A percentile compares a stretch with the other conserved stretches of the same genome.
phyloP scores from a whole-genome alignment of 1,140 invertebrate species.

The Polypedilum pembai region DNA sequence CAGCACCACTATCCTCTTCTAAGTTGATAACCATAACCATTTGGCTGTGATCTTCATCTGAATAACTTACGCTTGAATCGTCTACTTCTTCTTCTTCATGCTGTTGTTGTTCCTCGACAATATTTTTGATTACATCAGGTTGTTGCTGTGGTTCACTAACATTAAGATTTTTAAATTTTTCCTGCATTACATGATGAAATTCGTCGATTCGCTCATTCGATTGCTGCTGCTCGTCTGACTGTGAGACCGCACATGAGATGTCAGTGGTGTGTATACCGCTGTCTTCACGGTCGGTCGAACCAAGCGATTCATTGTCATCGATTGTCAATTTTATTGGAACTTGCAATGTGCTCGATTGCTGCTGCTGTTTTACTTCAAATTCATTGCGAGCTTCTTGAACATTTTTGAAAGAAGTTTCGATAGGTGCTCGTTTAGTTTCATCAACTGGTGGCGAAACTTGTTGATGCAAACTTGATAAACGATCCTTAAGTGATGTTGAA shows the following conservation, averaged over 20 bases:
- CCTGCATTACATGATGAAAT: constrained; percentile 44
- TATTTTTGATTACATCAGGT: not conserved
- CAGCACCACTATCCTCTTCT: not conserved
- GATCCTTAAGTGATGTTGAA: constrained; percentile 39
- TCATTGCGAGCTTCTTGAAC: constrained; percentile 41
- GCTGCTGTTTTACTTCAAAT: constrained; percentile 41
- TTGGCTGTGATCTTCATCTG: not conserved
- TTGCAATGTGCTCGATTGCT: constrained; percentile 30
- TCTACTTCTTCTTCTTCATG: constrained; percentile 48
- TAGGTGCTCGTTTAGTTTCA: constrained; percentile 34
- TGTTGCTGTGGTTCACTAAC: constrained; percentile 29
- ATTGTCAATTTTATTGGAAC: constrained; percentile 39
- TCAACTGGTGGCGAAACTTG: not conserved
- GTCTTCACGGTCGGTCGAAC: constrained; percentile 67
- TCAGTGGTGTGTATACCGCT: constrained; percentile 74
- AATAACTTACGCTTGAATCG: constrained; percentile 48
- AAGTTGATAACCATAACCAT: constrained; percentile 1
- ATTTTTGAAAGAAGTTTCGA: constrained; percentile 41
- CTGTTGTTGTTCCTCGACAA: constrained; percentile 37
- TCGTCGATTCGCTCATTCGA: constrained; percentile 34
- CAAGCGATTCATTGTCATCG: constrained; percentile 47
- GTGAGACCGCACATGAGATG: constrained; percentile 66
- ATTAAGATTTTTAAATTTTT: constrained; percentile 43
- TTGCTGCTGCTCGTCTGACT: constrained; percentile 58
- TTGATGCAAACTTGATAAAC: constrained; percentile 39